These are phyloP conservation scores for Hyles euphorbiae DNA, from an alignment of 1,140 invertebrate species.

Conservation along the genomic window DNA sequence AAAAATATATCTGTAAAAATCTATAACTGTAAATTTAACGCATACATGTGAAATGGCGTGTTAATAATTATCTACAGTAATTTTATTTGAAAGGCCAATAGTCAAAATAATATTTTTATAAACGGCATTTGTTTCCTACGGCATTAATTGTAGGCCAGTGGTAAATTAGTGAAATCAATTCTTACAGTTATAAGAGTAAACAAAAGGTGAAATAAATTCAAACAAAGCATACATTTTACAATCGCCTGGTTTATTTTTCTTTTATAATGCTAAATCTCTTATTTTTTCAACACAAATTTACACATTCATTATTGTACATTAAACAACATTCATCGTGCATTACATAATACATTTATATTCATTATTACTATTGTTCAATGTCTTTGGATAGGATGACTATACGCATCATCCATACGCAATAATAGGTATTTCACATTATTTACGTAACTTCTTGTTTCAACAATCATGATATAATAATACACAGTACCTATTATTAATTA, in stretches of 20 bases:
- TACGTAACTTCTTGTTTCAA: conserved; percentile 54
- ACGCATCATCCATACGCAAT: conserved; percentile 24
- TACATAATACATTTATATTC: conserved; percentile 46
- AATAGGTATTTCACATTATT: conserved; percentile 31
- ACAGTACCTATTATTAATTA: conserved; percentile 49
- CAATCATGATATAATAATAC: conserved; percentile 53
- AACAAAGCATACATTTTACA: conserved; percentile 46
- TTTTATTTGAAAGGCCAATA: too few relatives aligned
- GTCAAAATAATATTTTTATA: too few relatives aligned
- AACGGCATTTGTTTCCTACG: too few relatives aligned
- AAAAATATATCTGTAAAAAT: too few relatives aligned
- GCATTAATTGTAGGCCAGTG: too few relatives aligned
- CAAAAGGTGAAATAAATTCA: conserved; percentile 25
- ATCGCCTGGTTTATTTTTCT: conserved; percentile 66
- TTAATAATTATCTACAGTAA: too few relatives aligned
- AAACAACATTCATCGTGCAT: conserved; percentile 62
- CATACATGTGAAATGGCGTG: too few relatives aligned
- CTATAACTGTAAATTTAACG: too few relatives aligned
- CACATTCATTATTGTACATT: conserved; percentile 63
- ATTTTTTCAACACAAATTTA: conserved; percentile 65
- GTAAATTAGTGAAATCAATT: too few relatives aligned
- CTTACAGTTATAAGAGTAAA: too few relatives aligned
- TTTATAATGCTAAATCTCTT: conserved; percentile 55
- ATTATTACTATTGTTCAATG: conserved; percentile 41
- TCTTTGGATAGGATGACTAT: conserved; percentile 62